phyloP scores from a whole-genome alignment of 1,140 invertebrate species.

The Akabosia matsudoensis region DNA sequence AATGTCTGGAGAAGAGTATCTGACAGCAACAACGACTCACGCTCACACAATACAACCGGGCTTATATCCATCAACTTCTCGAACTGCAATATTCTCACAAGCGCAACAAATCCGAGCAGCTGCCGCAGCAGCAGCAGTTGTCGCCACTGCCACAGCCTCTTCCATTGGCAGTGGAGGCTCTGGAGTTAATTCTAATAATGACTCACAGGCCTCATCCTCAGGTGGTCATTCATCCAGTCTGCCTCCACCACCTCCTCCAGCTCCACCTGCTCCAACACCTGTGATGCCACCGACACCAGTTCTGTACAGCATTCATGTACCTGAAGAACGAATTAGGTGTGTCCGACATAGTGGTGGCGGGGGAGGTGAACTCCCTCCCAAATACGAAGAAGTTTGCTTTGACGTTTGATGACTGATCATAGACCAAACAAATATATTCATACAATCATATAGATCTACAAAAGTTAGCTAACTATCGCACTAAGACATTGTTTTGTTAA shows the following conservation, averaged over 20 bases:
- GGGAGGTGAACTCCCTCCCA: conserved; percentile 26
- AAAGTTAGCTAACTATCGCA: neutral
- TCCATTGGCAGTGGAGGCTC: neutral
- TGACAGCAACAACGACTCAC: conserved; percentile 27
- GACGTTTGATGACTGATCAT: conserved; percentile 33
- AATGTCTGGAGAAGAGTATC: conserved; percentile 34
- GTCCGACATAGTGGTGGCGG: neutral
- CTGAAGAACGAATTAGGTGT: conserved; percentile 26
- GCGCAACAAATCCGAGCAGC: conserved; percentile 6
- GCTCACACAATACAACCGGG: conserved; percentile 24
- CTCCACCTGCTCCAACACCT: conserved; percentile 8
- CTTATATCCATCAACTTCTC: conserved; percentile 37
- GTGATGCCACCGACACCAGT: conserved; percentile 26
- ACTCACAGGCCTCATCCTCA: conserved; percentile 18
- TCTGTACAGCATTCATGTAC: conserved; percentile 35
- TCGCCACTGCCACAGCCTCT: conserved; percentile 3
- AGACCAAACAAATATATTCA: conserved; percentile 5
- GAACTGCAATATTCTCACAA: conserved; percentile 28
- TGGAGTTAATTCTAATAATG: conserved; percentile 9
- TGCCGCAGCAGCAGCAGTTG: neutral
- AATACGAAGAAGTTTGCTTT: conserved; percentile 38
- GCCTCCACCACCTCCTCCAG: conserved; percentile 2
- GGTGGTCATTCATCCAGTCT: neutral
- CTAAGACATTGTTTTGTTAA: neutral
- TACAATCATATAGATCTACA: neutral